Conservation (phyloP, 2,888 invertebrate species). For the Artemia sinica region DNA sequence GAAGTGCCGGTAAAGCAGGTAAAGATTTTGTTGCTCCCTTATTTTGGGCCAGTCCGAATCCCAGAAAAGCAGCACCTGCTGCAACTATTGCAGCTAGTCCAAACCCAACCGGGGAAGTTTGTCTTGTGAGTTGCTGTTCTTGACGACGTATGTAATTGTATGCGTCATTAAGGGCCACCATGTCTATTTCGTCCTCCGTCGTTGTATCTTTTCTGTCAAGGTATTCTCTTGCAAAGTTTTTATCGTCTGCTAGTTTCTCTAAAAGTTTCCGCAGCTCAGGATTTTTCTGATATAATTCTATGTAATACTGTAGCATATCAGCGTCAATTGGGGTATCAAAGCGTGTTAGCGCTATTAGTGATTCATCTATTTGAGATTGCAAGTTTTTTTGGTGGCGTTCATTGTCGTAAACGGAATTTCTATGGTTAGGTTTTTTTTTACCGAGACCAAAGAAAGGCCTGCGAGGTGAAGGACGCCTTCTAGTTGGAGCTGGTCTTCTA, state of each 20-base stretch:
- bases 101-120: neutral
- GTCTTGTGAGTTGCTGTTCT: neutral
- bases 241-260: neutral
- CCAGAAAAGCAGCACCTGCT: neutral
- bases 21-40: neutral
- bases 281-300: neutral
- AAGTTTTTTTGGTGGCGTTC: neutral
- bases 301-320: neutral
- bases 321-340: neutral
- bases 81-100: conserved; percentile 7
- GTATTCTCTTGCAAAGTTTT: neutral
- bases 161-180: neutral
- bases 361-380: neutral
- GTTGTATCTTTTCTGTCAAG: neutral
- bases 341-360: neutral
- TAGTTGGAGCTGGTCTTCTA: neutral
- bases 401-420: neutral
- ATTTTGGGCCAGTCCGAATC: conserved; percentile 4
- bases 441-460: neutral
- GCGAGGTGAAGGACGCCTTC: neutral
- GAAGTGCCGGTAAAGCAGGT: neutral
- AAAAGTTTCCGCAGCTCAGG: neutral
- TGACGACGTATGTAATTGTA: neutral
- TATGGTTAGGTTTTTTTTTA: neutral
- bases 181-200: neutral